Percentiles rank a stretch among this genome's conserved stretches.
phyloP scores from a whole-genome alignment of 2,113 vertebrate species.

The Brachyistius frenatus region DNA sequence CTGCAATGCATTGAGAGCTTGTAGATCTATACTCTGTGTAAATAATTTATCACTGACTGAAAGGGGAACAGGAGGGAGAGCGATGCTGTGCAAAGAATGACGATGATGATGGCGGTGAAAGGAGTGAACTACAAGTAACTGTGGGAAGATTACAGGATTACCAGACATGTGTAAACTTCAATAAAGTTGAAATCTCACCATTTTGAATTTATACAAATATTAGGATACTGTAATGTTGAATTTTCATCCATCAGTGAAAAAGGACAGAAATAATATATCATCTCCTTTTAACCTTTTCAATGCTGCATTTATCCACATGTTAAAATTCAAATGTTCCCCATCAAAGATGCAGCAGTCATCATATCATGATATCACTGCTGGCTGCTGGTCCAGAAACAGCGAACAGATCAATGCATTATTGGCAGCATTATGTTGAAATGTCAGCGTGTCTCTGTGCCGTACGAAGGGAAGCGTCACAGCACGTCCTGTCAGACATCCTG shows the following conservation, averaged over 20 bases:
- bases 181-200: background rate
- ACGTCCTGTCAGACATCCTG: slow-evolving; percentile 52
- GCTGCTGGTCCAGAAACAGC: slow-evolving; percentile 65
- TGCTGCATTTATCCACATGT: slow-evolving; percentile 34
- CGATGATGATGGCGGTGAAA: slow-evolving; percentile 8
- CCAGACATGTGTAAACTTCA: background rate
- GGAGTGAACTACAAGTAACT: slow-evolving; percentile 8
- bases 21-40: slow-evolving; percentile 78
- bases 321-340: slow-evolving; percentile 59
- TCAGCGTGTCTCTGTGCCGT: slow-evolving; percentile 55
- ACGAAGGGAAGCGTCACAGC: slow-evolving; percentile 48
- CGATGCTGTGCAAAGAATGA: slow-evolving; percentile 31
- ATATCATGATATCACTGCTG: slow-evolving; percentile 44
- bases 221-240: background rate
- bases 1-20: slow-evolving; percentile 71
- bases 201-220: background rate
- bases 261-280: background rate
- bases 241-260: slow-evolving; percentile 5
- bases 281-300: background rate
- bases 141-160: background rate
- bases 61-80: slow-evolving; percentile 24
- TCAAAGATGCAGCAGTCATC: slow-evolving; percentile 37
- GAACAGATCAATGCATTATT: slow-evolving; percentile 73
- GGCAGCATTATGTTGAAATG: slow-evolving; percentile 75
- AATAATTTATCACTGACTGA: slow-evolving; percentile 78